Evolutionary conservation across 1,140 invertebrate genomes (phyloP).

Genomic region (Calliopsis andreniformis): DNA sequence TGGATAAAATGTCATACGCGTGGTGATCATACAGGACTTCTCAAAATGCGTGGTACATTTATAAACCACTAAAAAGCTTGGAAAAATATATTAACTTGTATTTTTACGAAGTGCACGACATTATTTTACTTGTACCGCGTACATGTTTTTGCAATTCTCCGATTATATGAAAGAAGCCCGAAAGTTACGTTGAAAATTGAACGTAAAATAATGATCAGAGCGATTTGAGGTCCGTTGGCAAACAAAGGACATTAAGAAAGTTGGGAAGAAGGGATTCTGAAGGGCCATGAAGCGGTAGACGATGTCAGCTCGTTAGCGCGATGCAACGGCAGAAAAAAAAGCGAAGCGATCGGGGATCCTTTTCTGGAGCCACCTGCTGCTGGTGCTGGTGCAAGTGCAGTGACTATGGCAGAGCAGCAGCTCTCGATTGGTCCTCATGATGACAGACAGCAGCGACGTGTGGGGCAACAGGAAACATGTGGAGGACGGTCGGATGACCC

Average conservation of each 20-base stretch:
- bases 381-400: not conserved
- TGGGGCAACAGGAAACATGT: constrained; percentile 38
- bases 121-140: too few species aligned
- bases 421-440: constrained; percentile 6
- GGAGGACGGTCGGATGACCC: not conserved
- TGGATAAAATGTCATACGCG: too few species aligned
- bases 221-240: not conserved
- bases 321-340: constrained; percentile 42
- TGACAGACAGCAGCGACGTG: constrained; percentile 45
- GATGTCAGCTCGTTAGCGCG: constrained; percentile 33
- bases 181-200: too few species aligned
- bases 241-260: not conserved
- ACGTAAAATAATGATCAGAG: too few species aligned
- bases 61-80: too few species aligned
- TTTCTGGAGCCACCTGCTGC: constrained; percentile 62
- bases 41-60: too few species aligned
- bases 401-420: not conserved
- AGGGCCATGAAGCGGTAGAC: constrained; percentile 4
- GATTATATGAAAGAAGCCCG: too few species aligned
- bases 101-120: too few species aligned
- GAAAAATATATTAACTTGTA: too few species aligned
- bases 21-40: too few species aligned
- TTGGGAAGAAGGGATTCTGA: constrained; percentile 1
- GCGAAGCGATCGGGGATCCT: constrained; percentile 58
- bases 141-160: too few species aligned